Evolutionary conservation across 2,888 invertebrate species (phyloP).

Genomic region (Andrena minutula): DNA sequence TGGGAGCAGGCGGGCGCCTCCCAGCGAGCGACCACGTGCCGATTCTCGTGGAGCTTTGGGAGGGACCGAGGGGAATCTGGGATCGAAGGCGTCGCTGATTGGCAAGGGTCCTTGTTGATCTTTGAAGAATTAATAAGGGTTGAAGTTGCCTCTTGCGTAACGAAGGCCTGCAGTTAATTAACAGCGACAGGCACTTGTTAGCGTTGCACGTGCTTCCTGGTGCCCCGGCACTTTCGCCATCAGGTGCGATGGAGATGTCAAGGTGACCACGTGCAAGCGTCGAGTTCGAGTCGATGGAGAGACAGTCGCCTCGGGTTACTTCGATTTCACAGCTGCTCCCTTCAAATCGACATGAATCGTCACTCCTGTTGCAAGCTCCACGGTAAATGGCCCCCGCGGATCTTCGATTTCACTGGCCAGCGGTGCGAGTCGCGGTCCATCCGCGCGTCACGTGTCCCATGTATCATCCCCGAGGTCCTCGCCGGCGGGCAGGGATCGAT

Average conservation of each 20-base stretch:
- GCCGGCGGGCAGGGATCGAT: neutral
- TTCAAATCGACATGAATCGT: neutral
- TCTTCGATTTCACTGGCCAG: neutral
- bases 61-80: neutral
- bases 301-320: constrained; percentile 35
- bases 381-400: too few relatives aligned
- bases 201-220: constrained; percentile 56
- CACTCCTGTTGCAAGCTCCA: neutral
- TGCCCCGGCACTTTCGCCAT: constrained; percentile 45
- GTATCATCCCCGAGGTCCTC: neutral
- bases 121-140: neutral
- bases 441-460: neutral
- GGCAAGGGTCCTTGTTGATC: neutral
- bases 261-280: constrained; percentile 61
- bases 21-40: constrained; percentile 50
- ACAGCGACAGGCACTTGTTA: constrained; percentile 51
- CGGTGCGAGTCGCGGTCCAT: neutral
- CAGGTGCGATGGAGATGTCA: constrained; percentile 51
- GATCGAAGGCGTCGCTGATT: neutral
- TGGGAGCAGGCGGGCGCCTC: constrained; percentile 34
- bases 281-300: constrained; percentile 30
- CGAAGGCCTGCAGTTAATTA: constrained; percentile 38
- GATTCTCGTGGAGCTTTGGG: neutral
- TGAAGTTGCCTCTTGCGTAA: neutral
- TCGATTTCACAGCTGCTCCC: constrained; percentile 3